Evolutionary conservation across 2,888 invertebrate genomes (phyloP), one percentile per base, ranked within the genome.

Genomic region (Neoscelio sp.): DNA sequence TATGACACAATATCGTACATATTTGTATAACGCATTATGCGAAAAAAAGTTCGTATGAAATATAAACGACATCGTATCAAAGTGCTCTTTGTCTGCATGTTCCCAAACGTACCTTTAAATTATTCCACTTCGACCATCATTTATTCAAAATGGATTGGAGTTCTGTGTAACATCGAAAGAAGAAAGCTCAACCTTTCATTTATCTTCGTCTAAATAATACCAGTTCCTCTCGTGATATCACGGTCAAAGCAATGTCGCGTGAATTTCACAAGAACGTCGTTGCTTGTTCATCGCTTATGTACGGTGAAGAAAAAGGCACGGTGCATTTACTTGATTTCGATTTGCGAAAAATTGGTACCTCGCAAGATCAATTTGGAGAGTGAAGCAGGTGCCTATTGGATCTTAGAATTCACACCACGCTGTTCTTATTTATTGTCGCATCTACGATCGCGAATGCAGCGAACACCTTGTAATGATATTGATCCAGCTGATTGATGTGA

Each of bases 351-450:
- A 71, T 46, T 58, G 71, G 44, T 17, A 6, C 13, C 28, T 52
- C 40, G 71, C 8, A n/a, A 13, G 44, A 42, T 40, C 70, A 76
- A 62, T 60, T 73, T 65, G 8, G 60, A 52, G 35, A 67, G 62
- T 52, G 40, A 60, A 35, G 38, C 60, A 46, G 40, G 60, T 67
- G 56, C 64, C 56, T 30, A 54, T 33, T 5, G 17, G 38, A 12
- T 46, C 35, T 78, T 74, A 38, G 56, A 26, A 74, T 78, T 74
- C 74, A 40, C 64, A 40, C 64, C 78, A 78, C 73, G 74, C 67
- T 74, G 68, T 58, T 58, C 73, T 78, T 74, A 74, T 78, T 74
- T 74, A 78, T 78, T 74, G 78, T 78, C 74, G 73, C 73, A 68
- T 73, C 68, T 50, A 71, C 71, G 56, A 73, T 62, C 73, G 38